These are phyloP conservation scores for Eretmocerus hayati DNA, from an alignment of 2,888 invertebrate species.

Conservation along the genomic window DNA sequence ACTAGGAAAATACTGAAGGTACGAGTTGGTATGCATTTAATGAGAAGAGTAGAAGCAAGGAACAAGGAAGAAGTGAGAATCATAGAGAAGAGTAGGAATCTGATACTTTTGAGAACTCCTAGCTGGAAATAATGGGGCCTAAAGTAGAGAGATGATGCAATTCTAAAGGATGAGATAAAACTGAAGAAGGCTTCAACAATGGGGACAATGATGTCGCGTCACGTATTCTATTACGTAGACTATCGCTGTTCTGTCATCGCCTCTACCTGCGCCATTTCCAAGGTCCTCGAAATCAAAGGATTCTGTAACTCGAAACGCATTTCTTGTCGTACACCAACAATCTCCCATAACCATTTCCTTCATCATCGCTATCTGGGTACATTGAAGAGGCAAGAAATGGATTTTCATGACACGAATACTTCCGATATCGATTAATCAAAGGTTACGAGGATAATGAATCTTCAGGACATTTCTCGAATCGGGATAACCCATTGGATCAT, in stretches of 20 bases:
- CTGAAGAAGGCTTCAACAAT: constrained; percentile 10
- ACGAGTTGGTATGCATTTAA: neutral
- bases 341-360: neutral
- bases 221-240: constrained; percentile 40
- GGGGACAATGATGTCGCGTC: constrained; percentile 33
- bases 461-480: too few relatives aligned
- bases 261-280: constrained; percentile 22
- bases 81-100: constrained; percentile 3
- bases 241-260: constrained; percentile 12
- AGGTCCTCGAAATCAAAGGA: constrained; percentile 26
- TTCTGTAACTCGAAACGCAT: constrained; percentile 20
- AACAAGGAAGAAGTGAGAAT: constrained; percentile 18
- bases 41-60: neutral
- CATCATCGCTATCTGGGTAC: neutral
- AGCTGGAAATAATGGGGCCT: constrained; percentile 7
- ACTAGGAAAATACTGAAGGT: neutral
- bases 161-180: neutral
- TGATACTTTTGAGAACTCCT: constrained; percentile 15
- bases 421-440: too few relatives aligned
- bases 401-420: too few relatives aligned
- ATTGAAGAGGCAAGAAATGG: too few relatives aligned
- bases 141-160: constrained; percentile 4
- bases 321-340: neutral
- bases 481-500: too few relatives aligned
- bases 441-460: too few relatives aligned